These are phyloP conservation scores for Uloborus plumipes DNA, from an alignment of 2,888 invertebrate genomes.

Conservation along the genomic window DNA sequence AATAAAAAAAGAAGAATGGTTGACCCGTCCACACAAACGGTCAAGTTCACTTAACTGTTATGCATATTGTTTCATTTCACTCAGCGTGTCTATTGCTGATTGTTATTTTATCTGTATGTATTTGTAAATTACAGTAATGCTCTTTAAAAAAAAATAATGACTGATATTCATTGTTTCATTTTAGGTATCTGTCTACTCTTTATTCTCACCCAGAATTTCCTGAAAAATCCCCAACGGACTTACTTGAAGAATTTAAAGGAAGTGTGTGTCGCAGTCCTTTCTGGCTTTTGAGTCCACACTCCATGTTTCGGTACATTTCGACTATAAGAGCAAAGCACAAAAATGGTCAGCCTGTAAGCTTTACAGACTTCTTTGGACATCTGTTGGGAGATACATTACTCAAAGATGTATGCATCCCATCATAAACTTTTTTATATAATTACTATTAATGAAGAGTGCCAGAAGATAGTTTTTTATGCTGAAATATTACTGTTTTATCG, in stretches of 20 bases:
- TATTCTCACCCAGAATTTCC: slow-evolving; percentile 73
- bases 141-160: too few species aligned
- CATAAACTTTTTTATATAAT: not conserved
- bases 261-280: slow-evolving; percentile 71
- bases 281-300: slow-evolving; percentile 69
- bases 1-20: too few species aligned
- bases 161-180: not conserved
- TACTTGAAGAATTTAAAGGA: slow-evolving; percentile 71
- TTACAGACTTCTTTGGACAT: slow-evolving; percentile 73
- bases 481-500: too few species aligned
- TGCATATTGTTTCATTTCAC: too few species aligned
- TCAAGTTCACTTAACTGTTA: too few species aligned
- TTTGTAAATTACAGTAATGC: too few species aligned
- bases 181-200: slow-evolving; percentile 72
- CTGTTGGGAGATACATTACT: slow-evolving; percentile 73
- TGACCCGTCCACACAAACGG: too few species aligned
- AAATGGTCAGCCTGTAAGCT: slow-evolving; percentile 73
- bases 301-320: slow-evolving; percentile 70
- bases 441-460: too few species aligned
- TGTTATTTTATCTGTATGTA: too few species aligned
- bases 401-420: slow-evolving; percentile 69
- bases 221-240: slow-evolving; percentile 69
- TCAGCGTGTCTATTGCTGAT: too few species aligned
- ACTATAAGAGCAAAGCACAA: slow-evolving; percentile 70
- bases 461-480: too few species aligned